phyloP scores from a whole-genome alignment of 2,797 vertebrate species.

The Macropus fuliginosus region DNA sequence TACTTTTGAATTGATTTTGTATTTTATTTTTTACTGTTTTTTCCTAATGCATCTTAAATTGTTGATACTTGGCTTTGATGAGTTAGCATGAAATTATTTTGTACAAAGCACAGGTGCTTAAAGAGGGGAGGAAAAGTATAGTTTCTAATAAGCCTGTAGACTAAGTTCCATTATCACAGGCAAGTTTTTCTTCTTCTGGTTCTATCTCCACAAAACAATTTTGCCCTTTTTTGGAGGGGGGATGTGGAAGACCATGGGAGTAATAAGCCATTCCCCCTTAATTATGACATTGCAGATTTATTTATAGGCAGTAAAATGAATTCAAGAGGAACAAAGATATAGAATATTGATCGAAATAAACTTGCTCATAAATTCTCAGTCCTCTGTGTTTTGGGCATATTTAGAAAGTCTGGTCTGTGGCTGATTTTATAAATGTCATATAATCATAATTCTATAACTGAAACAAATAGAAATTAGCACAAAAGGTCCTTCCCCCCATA shows the following conservation, averaged over 20 bases:
- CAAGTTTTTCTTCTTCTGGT: not conserved
- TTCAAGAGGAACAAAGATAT: conserved; percentile 30
- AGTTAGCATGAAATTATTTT: not conserved
- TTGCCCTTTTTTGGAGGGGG: not conserved
- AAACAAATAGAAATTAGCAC: not conserved
- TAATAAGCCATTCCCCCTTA: conserved; percentile 2
- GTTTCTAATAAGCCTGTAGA: not conserved
- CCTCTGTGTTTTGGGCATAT: conserved; percentile 14
- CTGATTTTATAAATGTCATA: conserved; percentile 21
- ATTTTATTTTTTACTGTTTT: conserved; percentile 65
- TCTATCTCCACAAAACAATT: conserved; percentile 41
- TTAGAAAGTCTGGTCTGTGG: not conserved
- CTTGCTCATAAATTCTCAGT: conserved; percentile 15
- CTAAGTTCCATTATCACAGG: not conserved
- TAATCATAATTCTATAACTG: conserved; percentile 49
- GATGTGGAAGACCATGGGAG: not conserved
- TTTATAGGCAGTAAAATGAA: conserved; percentile 50
- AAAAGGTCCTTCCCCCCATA: not conserved
- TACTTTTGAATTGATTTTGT: conserved; percentile 50
- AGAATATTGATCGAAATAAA: conserved; percentile 31
- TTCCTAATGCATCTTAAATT: conserved; percentile 43
- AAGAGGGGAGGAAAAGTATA: conserved; percentile 21
- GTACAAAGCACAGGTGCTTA: not conserved
- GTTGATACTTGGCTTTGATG: conserved; percentile 31
- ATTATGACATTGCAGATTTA: conserved; percentile 54